phyloP scores from a whole-genome alignment of 2,113 vertebrate genomes.

The Panthera uncia region DNA sequence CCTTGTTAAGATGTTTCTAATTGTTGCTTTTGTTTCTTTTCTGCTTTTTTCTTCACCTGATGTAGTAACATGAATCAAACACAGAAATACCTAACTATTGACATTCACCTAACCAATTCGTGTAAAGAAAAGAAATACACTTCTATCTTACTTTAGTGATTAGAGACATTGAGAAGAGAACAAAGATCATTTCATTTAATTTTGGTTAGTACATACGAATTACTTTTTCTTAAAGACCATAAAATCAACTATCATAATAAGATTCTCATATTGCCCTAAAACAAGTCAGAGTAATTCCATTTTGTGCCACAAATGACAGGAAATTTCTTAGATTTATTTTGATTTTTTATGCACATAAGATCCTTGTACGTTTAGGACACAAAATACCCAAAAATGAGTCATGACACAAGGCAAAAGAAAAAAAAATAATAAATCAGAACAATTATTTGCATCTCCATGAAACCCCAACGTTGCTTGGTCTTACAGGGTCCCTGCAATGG shows the following conservation, averaged over 20 bases:
- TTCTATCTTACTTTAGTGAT: not conserved
- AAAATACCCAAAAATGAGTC: not conserved
- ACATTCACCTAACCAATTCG: not conserved
- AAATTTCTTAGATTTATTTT: not conserved
- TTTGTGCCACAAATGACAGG: not conserved
- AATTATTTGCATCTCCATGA: not conserved
- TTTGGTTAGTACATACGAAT: not conserved
- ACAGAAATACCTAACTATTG: not conserved
- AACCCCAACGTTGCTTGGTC: not conserved
- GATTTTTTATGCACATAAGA: not conserved
- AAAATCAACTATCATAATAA: not conserved
- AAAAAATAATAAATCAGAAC: slow-evolving; percentile 36
- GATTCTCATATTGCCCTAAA: not conserved
- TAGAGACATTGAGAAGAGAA: not conserved
- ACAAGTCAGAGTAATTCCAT: not conserved
- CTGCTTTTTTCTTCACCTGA: not conserved
- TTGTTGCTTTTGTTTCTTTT: not conserved
- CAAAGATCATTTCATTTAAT: not conserved
- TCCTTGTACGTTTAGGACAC: not conserved
- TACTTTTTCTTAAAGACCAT: not conserved
- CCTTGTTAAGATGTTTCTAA: not conserved
- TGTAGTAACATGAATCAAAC: not conserved
- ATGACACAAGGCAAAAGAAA: not conserved
- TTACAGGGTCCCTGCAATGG: not conserved
- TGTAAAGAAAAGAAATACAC: not conserved